Base-by-base conservation (phyloP, 2,797 vertebrate genomes). In the Neopelma chrysocephalum region DNA sequence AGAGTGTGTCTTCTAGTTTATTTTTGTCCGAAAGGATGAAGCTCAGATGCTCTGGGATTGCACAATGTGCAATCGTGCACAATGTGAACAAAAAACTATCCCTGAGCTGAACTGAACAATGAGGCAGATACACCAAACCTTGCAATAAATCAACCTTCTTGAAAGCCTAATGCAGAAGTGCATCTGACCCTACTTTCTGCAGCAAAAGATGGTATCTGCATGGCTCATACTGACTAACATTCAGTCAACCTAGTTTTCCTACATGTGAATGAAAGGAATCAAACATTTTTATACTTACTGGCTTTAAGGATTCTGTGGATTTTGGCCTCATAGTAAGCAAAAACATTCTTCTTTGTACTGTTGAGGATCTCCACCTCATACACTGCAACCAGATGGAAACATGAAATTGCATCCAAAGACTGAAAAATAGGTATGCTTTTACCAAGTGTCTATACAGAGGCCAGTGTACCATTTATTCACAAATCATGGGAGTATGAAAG, bases 261-360 rank as follows among this genome's bases (percentile, higher is more conserved):
- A 18, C 10, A 50, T 13, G 32, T 53, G 19, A 89, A 47, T 19
- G 14, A 76, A 92, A 89, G 50, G 10, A 84, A 4, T 12, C 15
- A 82, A 89, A 62, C 12, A 23, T 76, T 91, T 92, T 64, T 19
- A 69, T 94, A 96, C 97, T 96, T 87, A 97, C 97, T 82, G 26
- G 6, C 26, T 91, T 97, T 97, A 73, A 98, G 88, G 45, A 98
- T 92, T 81, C 72, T 93, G 42, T 93, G 92, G 66, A 98, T 91
- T 76, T 92, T 72, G 15, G 72, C 75, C 10, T 94, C 91, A 57
- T 97, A 96, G 62, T 97, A 96, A 65, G 75, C 88, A 93, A 98
- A 98, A 53, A 97, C 96, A 31, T 96, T 97, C 47, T 98, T 97
- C 25, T 93, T 77, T 53, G 92, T 97, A 22, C 42, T 90, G 14